Evolutionary conservation across 2,113 vertebrate genomes (phyloP).

Genomic region (Pelvicachromis taeniatus): DNA sequence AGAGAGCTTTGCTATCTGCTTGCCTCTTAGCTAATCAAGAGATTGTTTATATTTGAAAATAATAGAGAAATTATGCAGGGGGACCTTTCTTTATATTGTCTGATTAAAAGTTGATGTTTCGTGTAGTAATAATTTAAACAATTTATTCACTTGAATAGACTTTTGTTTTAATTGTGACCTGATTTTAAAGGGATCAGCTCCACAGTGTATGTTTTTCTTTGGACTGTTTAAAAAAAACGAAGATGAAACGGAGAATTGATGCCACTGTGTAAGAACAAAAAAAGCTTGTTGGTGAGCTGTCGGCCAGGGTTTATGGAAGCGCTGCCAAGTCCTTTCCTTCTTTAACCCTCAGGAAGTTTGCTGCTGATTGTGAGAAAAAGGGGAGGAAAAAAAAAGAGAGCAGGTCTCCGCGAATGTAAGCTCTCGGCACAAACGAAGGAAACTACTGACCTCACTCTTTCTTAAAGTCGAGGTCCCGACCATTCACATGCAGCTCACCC

Average conservation of each 20-base stretch:
- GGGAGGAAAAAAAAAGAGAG: neutral
- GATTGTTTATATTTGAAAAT: conserved; percentile 11
- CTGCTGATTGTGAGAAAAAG: conserved; percentile 34
- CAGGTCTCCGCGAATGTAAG: conserved; percentile 27
- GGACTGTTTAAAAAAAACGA: neutral
- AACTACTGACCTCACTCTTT: conserved; percentile 60
- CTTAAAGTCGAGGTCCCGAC: conserved; percentile 33
- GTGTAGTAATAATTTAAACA: neutral
- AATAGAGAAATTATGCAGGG: neutral
- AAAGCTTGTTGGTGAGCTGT: conserved; percentile 11
- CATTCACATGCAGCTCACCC: conserved; percentile 39
- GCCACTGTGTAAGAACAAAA: neutral
- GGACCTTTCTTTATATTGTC: neutral
- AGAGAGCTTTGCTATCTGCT: conserved; percentile 1
- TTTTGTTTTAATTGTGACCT: neutral
- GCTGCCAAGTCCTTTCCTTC: conserved; percentile 46
- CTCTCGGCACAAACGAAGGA: conserved; percentile 63
- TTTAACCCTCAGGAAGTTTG: conserved; percentile 64
- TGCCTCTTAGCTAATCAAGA: neutral
- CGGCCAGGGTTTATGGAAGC: conserved; percentile 10
- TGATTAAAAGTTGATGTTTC: neutral
- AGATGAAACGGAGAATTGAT: neutral
- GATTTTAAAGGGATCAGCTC: neutral
- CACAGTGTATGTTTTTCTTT: neutral
- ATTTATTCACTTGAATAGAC: neutral